phyloP scores from a whole-genome alignment of 37 sponge, comb jelly and placozoan genomes.

The Cladorhizidae sp. region DNA sequence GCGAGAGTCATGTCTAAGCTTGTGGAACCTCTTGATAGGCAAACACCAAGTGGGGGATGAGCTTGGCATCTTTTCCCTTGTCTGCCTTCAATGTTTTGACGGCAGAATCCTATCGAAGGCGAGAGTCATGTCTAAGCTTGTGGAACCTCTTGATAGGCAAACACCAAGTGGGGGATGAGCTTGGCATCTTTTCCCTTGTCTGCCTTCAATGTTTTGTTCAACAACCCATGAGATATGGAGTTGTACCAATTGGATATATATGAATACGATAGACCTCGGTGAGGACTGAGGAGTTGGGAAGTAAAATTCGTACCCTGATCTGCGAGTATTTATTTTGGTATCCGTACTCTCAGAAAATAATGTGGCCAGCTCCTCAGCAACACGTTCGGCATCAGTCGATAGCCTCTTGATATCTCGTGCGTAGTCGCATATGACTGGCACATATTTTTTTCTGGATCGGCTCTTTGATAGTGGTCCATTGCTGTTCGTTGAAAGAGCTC shows the following conservation, averaged over 20 bases:
- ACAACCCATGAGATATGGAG: not conserved
- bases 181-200: not conserved
- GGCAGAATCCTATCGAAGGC: no score
- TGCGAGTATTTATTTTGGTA: not conserved
- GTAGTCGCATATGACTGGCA: no score
- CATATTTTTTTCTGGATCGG: no score
- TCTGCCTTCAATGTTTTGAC: not conserved
- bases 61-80: not conserved
- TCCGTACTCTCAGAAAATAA: no score
- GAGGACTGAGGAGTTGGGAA: not conserved
- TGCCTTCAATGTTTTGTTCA: not conserved
- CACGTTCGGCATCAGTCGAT: no score
- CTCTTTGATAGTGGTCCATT: no score
- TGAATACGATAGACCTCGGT: not conserved
- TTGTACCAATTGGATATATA: not conserved
- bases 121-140: not conserved
- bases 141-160: conserved; percentile 4
- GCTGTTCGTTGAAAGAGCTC: not conserved
- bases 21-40: conserved; percentile 1
- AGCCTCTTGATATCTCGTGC: no score
- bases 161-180: not conserved
- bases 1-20: not conserved
- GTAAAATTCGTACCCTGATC: not conserved
- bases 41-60: no score
- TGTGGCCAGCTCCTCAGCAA: not conserved